Base-by-base conservation (phyloP, 2,888 invertebrate genomes). In the Scaptomyza caliginosa region DNA sequence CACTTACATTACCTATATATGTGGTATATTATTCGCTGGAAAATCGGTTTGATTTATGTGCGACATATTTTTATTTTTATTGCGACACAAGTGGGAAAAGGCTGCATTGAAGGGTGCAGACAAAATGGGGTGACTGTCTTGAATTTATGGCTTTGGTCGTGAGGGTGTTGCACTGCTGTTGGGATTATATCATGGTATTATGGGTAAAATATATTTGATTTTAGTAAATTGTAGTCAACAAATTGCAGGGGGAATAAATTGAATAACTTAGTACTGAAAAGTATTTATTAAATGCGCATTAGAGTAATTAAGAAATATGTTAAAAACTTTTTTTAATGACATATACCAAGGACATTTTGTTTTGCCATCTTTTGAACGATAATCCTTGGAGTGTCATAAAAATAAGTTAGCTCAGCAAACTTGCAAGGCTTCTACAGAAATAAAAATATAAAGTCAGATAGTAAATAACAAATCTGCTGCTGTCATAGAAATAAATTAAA, bases 1-100 rank as follows among this genome's bases (percentile, higher is more conserved):
- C 71, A 81, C 51, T 68, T 77, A 39, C 21, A 17, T 40, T 45
- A 60, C 58, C 64, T 73, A 49, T 64, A 60, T 62, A 21, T 38
- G 39, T 45, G 48, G 13, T 24, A 7, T 56, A 19, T 30, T 58
- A 58, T 55, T 26, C 28, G 58, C 39, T 45, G 43, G 40, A 30
- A 62, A 73, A 63, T 63, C 51, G 57, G 52, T 67, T 67, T 83
- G 84, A 82, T 82, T 86, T 82, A 82, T 82, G 48, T 51, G 56
- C 51, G 74, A 81, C 67, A 69, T 48, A 82, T 78, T 86, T 74
- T 67, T 67, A 77, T 81, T 75, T 76, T 84, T 83, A 83, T 86
- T 70, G 83, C 85, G 68, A 21, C 67, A 57, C 50, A 70, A 72
- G 59, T 69, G 59, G 0, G 34, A 16, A 16, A 79, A 67, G 67